Evolutionary conservation across 2,797 vertebrate genomes (phyloP).

Genomic region (Serranus cabrilla): DNA sequence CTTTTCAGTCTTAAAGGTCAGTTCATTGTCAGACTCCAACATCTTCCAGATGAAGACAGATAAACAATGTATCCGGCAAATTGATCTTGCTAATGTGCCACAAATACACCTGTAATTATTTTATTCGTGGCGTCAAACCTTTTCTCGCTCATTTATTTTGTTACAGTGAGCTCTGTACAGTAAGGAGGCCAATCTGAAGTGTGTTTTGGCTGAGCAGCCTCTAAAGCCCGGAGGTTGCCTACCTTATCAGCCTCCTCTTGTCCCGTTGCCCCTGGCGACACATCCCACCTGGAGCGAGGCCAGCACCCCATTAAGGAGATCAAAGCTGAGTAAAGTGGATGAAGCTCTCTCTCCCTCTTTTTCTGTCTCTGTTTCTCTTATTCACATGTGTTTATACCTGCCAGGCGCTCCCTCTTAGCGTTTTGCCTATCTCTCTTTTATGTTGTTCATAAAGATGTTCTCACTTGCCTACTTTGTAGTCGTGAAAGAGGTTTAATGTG

Average conservation of each 20-base stretch:
- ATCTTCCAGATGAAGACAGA: slow-evolving; percentile 29
- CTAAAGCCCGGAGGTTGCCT: slow-evolving; percentile 46
- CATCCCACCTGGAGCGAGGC: slow-evolving; percentile 77
- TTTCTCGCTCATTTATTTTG: slow-evolving; percentile 1
- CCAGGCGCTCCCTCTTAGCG: neutral
- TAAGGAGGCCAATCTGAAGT: slow-evolving; percentile 43
- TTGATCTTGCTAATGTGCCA: slow-evolving; percentile 3
- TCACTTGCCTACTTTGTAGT: neutral
- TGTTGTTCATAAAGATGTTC: neutral
- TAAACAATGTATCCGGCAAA: slow-evolving; percentile 5
- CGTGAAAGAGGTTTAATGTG: neutral
- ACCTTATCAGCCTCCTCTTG: slow-evolving; percentile 76
- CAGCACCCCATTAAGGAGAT: slow-evolving; percentile 82
- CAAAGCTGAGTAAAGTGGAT: slow-evolving; percentile 77
- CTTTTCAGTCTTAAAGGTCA: slow-evolving; percentile 38
- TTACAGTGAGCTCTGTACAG: slow-evolving; percentile 30
- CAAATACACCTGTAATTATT: slow-evolving; percentile 37
- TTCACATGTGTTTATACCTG: slow-evolving; percentile 53
- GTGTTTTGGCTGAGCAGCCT: slow-evolving; percentile 73
- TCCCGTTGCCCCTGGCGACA: slow-evolving; percentile 77
- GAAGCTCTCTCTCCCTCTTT: slow-evolving; percentile 51
- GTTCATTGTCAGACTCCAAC: slow-evolving; percentile 20
- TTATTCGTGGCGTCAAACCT: slow-evolving; percentile 10
- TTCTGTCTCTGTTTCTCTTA: slow-evolving; percentile 31
- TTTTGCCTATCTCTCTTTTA: neutral